Conservation (phyloP, 2,113 vertebrate genomes). For the Physeter macrocephalus region DNA sequence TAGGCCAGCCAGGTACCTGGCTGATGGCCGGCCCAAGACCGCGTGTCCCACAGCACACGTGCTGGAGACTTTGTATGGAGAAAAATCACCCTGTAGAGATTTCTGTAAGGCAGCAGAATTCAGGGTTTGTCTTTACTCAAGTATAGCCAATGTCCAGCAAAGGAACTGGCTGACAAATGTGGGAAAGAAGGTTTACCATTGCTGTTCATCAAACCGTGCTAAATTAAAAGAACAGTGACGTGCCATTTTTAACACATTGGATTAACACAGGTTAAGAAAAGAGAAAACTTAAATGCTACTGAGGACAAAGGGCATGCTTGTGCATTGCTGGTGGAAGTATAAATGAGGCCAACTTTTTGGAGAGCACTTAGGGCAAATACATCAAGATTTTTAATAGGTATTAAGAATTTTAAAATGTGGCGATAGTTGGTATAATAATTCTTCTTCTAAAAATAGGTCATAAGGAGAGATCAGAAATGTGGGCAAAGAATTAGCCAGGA, state of each 20-base stretch:
- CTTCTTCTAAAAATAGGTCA: not conserved
- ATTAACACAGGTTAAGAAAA: not conserved
- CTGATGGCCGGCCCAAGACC: not conserved
- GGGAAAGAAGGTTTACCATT: not conserved
- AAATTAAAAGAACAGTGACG: not conserved
- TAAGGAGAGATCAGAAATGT: not conserved
- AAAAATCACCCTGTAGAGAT: slow-evolving; percentile 51
- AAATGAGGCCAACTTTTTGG: not conserved
- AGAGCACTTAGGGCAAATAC: not conserved
- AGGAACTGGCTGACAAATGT: not conserved
- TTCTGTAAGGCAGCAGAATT: slow-evolving; percentile 34
- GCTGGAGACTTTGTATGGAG: slow-evolving; percentile 32
- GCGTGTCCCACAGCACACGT: slow-evolving; percentile 10
- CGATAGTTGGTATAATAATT: not conserved
- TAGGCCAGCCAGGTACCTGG: slow-evolving; percentile 61
- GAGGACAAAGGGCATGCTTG: not conserved
- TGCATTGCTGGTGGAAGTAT: not conserved
- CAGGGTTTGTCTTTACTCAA: not conserved
- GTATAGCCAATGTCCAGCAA: not conserved
- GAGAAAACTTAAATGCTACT: not conserved
- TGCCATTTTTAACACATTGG: not conserved
- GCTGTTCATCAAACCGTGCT: not conserved
- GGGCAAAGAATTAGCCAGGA: not conserved
- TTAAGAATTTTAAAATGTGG: not conserved
- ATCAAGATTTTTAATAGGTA: not conserved